phyloP scores from a whole-genome alignment of 2,797 vertebrate species.

The Gallinago nigripennis region DNA sequence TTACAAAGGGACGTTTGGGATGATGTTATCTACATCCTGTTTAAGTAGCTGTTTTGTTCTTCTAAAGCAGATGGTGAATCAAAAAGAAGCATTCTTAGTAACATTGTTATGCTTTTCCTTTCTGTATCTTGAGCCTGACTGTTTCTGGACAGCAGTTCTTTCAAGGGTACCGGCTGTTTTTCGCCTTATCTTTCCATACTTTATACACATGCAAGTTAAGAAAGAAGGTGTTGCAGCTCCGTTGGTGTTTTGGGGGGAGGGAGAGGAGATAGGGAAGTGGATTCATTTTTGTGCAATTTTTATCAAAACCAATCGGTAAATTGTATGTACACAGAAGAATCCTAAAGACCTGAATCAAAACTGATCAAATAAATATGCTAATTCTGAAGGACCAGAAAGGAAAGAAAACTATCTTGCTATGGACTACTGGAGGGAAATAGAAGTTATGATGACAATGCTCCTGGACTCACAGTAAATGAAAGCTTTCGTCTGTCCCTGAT shows the following conservation, averaged over 20 bases:
- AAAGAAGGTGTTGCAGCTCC: not conserved
- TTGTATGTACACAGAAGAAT: not conserved
- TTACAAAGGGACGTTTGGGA: constrained; percentile 11
- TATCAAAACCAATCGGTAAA: not conserved
- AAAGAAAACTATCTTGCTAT: not conserved
- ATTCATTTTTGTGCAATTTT: not conserved
- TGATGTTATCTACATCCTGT: constrained; percentile 53
- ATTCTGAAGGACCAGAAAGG: not conserved
- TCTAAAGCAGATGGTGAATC: not conserved
- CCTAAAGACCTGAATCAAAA: not conserved
- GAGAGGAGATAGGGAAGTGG: not conserved
- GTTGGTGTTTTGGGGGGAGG: not conserved
- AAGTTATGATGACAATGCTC: not conserved
- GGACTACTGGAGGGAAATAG: not conserved
- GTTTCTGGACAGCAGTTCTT: not conserved
- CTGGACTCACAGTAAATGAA: not conserved
- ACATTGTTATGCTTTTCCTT: not conserved
- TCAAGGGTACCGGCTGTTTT: not conserved
- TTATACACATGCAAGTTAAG: not conserved
- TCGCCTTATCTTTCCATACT: not conserved
- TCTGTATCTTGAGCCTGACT: not conserved
- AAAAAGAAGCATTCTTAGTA: not conserved
- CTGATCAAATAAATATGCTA: not conserved
- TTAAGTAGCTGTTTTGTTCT: constrained; percentile 32
- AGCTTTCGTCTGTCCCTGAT: not conserved